These are phyloP conservation scores for Decapterus maruadsi DNA, from an alignment of 2,797 vertebrate genomes.

Conservation along the genomic window DNA sequence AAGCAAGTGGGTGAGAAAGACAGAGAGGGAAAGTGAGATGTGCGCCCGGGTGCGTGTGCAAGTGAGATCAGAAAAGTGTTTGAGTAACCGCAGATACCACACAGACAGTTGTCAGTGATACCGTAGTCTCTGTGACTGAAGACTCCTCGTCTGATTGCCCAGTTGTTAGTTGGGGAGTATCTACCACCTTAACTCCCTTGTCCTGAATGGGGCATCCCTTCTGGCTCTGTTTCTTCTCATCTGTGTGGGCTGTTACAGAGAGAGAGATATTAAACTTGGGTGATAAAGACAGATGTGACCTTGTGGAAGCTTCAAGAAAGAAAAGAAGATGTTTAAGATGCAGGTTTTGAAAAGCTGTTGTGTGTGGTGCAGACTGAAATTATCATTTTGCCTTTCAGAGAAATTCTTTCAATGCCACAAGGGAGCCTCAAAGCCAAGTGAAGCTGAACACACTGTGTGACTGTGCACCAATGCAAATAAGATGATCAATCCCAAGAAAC, in stretches of 20 bases:
- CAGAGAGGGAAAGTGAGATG: slow-evolving; percentile 59
- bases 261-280: slow-evolving; percentile 15
- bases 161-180: slow-evolving; percentile 28
- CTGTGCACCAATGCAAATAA: background rate
- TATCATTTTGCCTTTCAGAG: background rate
- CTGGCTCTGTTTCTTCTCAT: slow-evolving; percentile 41
- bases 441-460: background rate
- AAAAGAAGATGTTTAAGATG: slow-evolving; percentile 7
- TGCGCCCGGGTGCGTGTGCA: slow-evolving; percentile 11
- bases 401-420: background rate
- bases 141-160: slow-evolving; percentile 34
- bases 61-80: slow-evolving; percentile 58
- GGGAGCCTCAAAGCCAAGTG: background rate
- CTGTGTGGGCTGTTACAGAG: slow-evolving; percentile 31
- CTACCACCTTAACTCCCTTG: slow-evolving; percentile 36
- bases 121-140: slow-evolving; percentile 63
- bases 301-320: slow-evolving; percentile 9
- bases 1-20: slow-evolving; percentile 72
- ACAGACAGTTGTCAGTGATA: slow-evolving; percentile 70
- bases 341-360: slow-evolving; percentile 7
- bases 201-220: slow-evolving; percentile 26
- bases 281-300: slow-evolving; percentile 13
- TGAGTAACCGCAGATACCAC: slow-evolving; percentile 63
- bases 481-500: background rate
- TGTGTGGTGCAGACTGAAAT: slow-evolving; percentile 4